phyloP scores from a whole-genome alignment of 2,113 vertebrate genomes.

The Amazona guildingii region DNA sequence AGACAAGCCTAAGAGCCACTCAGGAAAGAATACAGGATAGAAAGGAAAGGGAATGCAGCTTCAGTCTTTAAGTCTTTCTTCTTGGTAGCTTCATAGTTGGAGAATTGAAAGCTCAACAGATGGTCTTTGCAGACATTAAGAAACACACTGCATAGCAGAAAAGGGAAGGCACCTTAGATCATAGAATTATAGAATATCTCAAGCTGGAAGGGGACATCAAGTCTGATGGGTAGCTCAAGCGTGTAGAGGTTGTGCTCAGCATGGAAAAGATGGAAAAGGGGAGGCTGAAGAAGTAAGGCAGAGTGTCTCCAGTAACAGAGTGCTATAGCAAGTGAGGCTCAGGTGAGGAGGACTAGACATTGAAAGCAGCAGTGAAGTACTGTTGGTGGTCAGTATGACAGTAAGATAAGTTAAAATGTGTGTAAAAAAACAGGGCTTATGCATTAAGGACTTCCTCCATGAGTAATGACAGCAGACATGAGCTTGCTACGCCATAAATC shows the following conservation, averaged over 20 bases:
- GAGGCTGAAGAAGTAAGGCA: not conserved
- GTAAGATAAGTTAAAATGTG: not conserved
- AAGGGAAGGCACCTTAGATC: not conserved
- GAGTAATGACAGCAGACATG: not conserved
- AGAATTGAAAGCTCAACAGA: not conserved
- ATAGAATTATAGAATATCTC: not conserved
- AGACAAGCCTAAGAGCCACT: not conserved
- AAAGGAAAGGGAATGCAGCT: not conserved
- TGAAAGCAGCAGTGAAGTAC: not conserved
- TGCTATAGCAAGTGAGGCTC: not conserved
- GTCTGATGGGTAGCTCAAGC: too few species aligned
- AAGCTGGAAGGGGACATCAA: not conserved
- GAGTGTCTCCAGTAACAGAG: not conserved
- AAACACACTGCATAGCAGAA: not conserved
- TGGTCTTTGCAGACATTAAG: not conserved
- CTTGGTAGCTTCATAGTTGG: not conserved
- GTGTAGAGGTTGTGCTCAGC: not conserved
- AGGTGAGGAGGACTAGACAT: accelerated
- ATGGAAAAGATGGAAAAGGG: not conserved
- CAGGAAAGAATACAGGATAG: not conserved
- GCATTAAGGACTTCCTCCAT: not conserved
- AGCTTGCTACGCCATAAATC: not conserved
- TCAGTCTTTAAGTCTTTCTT: not conserved
- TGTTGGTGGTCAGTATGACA: not conserved
- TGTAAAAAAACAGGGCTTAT: not conserved